Conservation (phyloP, 2,888 invertebrate species). For the Gerris lacustris region DNA sequence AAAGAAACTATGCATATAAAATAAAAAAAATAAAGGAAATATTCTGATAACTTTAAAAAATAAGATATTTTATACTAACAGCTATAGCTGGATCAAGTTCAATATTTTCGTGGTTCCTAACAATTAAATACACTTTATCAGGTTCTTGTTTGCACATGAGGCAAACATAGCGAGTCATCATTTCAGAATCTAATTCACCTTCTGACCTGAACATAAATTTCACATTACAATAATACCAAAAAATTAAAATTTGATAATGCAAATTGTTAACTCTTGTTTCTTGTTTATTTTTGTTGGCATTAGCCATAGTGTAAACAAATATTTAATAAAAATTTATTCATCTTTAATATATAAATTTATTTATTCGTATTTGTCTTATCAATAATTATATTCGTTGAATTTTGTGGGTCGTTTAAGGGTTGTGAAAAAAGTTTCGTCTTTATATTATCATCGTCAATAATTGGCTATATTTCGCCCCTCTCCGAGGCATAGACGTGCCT, state of each 20-base stretch:
- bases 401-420: too few species aligned
- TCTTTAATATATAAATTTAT: too few species aligned
- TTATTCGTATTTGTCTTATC: too few species aligned
- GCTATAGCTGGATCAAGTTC: conserved; percentile 27
- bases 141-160: conserved; percentile 37
- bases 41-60: not conserved
- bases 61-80: conserved; percentile 14
- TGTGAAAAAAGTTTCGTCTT: too few species aligned
- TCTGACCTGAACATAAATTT: conserved; percentile 29
- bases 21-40: not conserved
- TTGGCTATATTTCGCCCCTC: too few species aligned
- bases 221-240: not conserved
- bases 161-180: conserved; percentile 36
- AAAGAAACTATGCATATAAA: not conserved
- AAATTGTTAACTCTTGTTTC: too few species aligned
- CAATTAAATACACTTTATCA: conserved; percentile 28
- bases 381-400: too few species aligned
- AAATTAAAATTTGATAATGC: not conserved
- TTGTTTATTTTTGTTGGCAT: too few species aligned
- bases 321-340: too few species aligned
- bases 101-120: conserved; percentile 26
- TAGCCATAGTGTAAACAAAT: too few species aligned
- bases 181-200: conserved; percentile 32
- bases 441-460: too few species aligned
- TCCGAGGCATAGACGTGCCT: too few species aligned